phyloP scores from a whole-genome alignment of 2,113 vertebrate genomes.

The Corythornis madagascariensis region DNA sequence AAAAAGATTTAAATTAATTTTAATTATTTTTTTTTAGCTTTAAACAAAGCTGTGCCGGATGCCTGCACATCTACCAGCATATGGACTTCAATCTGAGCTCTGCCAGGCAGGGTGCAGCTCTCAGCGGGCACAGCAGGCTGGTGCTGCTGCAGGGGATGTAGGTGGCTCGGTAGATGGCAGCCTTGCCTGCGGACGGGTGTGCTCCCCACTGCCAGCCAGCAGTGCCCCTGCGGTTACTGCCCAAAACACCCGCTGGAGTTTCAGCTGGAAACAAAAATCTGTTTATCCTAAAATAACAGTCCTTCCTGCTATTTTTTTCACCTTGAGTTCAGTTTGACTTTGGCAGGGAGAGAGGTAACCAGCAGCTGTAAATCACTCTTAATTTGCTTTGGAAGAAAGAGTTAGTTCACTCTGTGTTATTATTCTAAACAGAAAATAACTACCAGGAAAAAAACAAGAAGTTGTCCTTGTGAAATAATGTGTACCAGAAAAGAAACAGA shows the following conservation, averaged over 20 bases:
- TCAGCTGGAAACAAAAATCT: slow-evolving; percentile 17
- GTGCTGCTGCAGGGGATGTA: not conserved
- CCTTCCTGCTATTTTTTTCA: slow-evolving; percentile 10
- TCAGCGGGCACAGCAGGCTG: not conserved
- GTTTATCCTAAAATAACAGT: not conserved
- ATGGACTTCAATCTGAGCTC: not conserved
- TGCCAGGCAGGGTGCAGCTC: not conserved
- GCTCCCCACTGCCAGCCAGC: not conserved
- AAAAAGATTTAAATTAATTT: too few relatives aligned
- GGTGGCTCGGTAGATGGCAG: slow-evolving; percentile 17
- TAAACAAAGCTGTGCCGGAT: not conserved
- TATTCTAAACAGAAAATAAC: not conserved
- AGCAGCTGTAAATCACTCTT: not conserved
- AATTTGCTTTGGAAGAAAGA: not conserved
- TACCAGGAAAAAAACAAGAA: not conserved
- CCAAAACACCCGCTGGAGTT: not conserved
- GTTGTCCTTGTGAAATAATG: not conserved
- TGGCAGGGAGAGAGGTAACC: not conserved
- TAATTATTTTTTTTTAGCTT: not conserved
- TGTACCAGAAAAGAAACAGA: not conserved
- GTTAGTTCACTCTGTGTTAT: not conserved
- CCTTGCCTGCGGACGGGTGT: not conserved
- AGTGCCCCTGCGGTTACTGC: not conserved
- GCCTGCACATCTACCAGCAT: not conserved
- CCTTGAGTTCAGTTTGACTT: not conserved